phyloP scores from a whole-genome alignment of 2,113 vertebrate genomes.

The Vulpes vulpes region DNA sequence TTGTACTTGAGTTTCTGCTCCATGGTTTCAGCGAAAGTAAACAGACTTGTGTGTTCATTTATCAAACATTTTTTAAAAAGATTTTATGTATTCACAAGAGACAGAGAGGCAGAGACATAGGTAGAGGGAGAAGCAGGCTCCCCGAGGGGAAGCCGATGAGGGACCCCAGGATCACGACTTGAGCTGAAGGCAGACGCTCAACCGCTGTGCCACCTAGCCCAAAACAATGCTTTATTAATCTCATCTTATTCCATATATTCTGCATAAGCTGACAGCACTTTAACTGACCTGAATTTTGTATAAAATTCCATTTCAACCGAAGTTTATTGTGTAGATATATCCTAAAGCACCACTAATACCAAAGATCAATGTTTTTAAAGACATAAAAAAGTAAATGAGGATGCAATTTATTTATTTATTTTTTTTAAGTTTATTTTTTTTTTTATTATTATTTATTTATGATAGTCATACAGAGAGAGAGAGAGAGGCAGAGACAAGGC shows the following conservation, averaged over 20 bases:
- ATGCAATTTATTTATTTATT: conserved; percentile 9
- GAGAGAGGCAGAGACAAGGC: no score
- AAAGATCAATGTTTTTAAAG: conserved; percentile 11
- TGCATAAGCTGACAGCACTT: neutral
- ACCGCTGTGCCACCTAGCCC: no score
- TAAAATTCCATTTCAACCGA: conserved; percentile 42
- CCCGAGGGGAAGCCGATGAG: no score
- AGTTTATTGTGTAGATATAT: neutral
- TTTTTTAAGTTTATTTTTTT: no score
- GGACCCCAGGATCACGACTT: no score
- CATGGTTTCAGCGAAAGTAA: neutral
- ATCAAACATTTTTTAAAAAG: neutral
- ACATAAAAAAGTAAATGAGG: neutral
- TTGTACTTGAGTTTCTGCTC: neutral
- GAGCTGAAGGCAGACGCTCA: no score
- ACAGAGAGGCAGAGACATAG: no score
- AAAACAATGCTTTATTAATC: neutral
- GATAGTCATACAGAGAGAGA: no score
- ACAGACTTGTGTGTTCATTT: neutral
- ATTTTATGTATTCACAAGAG: no score
- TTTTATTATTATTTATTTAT: no score
- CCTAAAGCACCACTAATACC: neutral
- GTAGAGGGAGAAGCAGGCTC: no score
- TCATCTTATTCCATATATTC: neutral
- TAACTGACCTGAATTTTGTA: neutral